Evolutionary conservation across 2,888 invertebrate species (phyloP), one percentile per base, ranked within the genome.

Genomic region (Coecobrya sp.): DNA sequence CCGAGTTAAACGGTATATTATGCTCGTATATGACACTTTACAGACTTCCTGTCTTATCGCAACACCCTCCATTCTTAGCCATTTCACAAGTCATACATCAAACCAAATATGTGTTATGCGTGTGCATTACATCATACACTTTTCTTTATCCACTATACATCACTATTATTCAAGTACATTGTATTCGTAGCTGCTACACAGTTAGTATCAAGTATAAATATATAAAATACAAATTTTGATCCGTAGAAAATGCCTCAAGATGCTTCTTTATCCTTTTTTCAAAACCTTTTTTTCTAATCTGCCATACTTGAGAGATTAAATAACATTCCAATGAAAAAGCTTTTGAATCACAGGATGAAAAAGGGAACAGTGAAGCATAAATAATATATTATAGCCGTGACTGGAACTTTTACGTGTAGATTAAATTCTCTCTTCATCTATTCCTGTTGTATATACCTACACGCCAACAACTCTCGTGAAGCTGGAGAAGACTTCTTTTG

Each of bases 31-130:
- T 70, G 84, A 89, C 89, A 89, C 84, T 89, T 89, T 27, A 89
- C 89, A 89, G 89, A 89, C 89, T 89, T 89, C 89, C 89, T 89
- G 89, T 89, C 89, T 89, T 89, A 89, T 89, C 89, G 82, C 84
- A 73, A 55, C 89, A 55, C 73, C 73, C 45, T 73, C 89, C 84
- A 89, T 89, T 89, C 73, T 82, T 70, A n/a, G 55, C 52, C 89
- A 70, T 82, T 89, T 89, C 73, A 84, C 89, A 89, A 89, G 89
- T 89, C 89, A 89, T 89, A 89, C 73, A 73, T 84, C 84, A 82
- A 70, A 81, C 88, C 36, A 81, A 89, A 81, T 52, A 25, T 52
- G 87, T 86, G 86, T 27, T 36, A 22, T n/a, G 10, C 52, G 25
- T 25, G 27, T 19, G 11, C 27, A 65, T 65, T 27, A 65, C 65